Percentiles rank a stretch among this genome's conserved stretches.
These are phyloP conservation scores for Choloepus hoffmanni DNA, from an alignment of 2,113 vertebrate species.

Conservation along the genomic window DNA sequence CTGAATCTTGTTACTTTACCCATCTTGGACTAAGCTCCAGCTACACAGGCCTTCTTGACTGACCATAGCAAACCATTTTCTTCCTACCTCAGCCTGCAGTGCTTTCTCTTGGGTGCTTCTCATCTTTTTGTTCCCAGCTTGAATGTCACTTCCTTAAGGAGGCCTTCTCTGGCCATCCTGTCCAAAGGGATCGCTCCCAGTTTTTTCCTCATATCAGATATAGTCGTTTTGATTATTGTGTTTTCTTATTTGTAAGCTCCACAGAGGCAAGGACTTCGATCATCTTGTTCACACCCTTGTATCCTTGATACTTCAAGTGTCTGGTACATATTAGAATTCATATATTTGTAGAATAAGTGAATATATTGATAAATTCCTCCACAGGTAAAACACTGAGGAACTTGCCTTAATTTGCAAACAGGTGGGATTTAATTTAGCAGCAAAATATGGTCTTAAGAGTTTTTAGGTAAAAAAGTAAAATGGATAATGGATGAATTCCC, in stretches of 20 bases:
- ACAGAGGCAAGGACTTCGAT: neutral
- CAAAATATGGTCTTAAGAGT: neutral
- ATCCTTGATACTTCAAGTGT: neutral
- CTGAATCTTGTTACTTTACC: neutral
- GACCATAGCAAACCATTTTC: neutral
- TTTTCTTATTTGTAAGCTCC: constrained; percentile 17
- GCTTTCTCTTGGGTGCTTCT: constrained; percentile 1
- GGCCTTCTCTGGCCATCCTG: neutral
- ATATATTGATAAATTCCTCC: neutral
- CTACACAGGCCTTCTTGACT: neutral
- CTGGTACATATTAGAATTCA: neutral
- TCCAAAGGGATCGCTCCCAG: neutral
- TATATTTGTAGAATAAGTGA: constrained; percentile 18
- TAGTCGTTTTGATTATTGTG: neutral
- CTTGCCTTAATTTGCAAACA: constrained; percentile 23
- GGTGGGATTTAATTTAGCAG: neutral
- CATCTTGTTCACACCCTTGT: neutral
- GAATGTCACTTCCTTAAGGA: neutral
- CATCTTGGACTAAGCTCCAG: neutral
- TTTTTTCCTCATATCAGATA: constrained; percentile 28
- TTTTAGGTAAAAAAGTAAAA: constrained; percentile 36
- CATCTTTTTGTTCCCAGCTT: neutral
- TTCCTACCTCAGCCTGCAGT: neutral
- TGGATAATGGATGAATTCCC: constrained; percentile 10
- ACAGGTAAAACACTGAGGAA: neutral